Percentiles rank a stretch among this genome's conserved stretches.
Evolutionary conservation across 2,113 vertebrate genomes (phyloP).

Genomic region (Falcunculus frontatus): DNA sequence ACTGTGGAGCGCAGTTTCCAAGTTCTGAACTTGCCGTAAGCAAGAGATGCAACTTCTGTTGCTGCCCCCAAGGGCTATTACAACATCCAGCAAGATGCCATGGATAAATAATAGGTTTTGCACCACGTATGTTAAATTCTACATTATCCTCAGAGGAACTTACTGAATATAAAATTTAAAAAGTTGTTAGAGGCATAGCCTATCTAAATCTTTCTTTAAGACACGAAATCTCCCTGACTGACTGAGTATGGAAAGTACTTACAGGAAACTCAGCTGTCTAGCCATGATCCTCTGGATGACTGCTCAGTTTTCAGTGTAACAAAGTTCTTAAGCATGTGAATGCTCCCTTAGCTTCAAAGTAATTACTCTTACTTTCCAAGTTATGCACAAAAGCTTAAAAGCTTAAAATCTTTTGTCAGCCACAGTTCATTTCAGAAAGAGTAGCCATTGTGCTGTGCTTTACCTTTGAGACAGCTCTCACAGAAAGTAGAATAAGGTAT

Average conservation of each 20-base stretch:
- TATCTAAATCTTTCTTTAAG: not conserved
- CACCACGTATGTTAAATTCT: not conserved
- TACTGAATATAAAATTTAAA: not conserved
- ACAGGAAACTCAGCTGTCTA: not conserved
- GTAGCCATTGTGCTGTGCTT: not conserved
- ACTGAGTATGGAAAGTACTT: not conserved
- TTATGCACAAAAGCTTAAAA: not conserved
- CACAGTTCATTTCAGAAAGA: not conserved
- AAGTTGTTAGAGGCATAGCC: not conserved
- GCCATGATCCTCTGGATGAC: not conserved
- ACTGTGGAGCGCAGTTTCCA: not conserved
- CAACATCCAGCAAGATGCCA: not conserved
- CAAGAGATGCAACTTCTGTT: not conserved
- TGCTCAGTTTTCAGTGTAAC: not conserved
- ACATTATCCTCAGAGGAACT: not conserved
- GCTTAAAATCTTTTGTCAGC: not conserved
- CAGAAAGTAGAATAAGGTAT: not conserved
- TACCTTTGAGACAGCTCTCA: not conserved
- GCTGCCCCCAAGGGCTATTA: not conserved
- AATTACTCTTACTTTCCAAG: not conserved
- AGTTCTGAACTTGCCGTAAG: not conserved
- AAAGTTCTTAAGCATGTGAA: not conserved
- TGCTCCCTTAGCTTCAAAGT: not conserved
- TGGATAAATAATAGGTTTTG: not conserved
- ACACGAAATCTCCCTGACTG: not conserved